Conservation (phyloP, 1,140 invertebrate genomes). For the Cataglyphis hispanica region DNA sequence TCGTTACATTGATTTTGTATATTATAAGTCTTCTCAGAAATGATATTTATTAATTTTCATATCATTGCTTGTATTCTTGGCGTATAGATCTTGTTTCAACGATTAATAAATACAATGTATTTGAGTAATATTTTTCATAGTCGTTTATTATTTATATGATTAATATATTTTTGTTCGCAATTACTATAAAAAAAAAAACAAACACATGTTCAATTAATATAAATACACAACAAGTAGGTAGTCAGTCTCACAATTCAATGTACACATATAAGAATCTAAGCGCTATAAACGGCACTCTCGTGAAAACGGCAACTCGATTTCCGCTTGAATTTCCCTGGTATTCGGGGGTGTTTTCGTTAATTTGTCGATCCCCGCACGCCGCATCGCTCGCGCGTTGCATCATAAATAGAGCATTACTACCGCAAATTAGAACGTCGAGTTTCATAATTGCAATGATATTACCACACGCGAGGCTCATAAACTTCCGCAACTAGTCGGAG, state of each 20-base stretch:
- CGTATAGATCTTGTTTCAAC: background rate
- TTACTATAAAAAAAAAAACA: background rate
- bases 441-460: slow-evolving; percentile 73
- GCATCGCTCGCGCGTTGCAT: slow-evolving; percentile 5
- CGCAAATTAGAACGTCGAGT: slow-evolving; percentile 70
- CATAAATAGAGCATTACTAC: slow-evolving; percentile 71
- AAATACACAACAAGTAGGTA: background rate
- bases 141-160: background rate
- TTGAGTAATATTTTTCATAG: background rate
- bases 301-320: slow-evolving; percentile 12
- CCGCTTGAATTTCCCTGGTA: slow-evolving; percentile 37
- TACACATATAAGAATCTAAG: background rate
- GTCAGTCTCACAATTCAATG: background rate
- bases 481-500: slow-evolving; percentile 70
- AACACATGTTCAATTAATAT: background rate
- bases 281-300: background rate
- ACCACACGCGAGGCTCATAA: slow-evolving; percentile 71
- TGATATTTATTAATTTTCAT: background rate
- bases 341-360: slow-evolving; percentile 51
- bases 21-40: background rate
- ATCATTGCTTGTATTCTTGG: background rate
- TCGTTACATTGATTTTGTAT: background rate
- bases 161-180: background rate
- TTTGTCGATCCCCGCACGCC: slow-evolving; percentile 53
- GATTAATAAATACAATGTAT: background rate